Percentiles rank a stretch among this genome's conserved stretches.
These are phyloP conservation scores for Catamblyrhynchus diadema DNA, from an alignment of 2,797 vertebrate genomes.

Conservation along the genomic window DNA sequence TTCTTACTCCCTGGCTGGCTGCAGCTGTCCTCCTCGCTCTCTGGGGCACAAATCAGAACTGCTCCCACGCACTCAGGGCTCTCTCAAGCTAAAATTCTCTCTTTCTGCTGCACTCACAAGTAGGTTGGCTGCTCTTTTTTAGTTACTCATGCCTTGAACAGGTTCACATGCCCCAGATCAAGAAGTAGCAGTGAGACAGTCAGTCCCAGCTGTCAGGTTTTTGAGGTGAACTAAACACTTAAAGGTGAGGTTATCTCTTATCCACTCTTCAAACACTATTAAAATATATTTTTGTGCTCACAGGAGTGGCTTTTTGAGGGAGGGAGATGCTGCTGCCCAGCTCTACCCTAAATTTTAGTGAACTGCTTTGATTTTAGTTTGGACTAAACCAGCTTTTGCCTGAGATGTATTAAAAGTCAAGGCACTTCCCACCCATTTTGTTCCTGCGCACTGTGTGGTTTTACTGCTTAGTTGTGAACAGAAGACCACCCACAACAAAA, in stretches of 20 bases:
- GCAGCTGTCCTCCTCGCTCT: background rate
- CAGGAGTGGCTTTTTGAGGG: background rate
- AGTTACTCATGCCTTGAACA: background rate
- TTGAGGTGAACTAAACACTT: background rate
- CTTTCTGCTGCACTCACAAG: background rate
- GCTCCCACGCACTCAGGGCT: background rate
- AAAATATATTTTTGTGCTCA: background rate
- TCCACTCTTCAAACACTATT: background rate
- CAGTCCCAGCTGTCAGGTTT: background rate
- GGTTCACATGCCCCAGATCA: background rate
- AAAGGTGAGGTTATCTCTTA: background rate
- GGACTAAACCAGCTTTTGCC: background rate
- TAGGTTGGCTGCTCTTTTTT: background rate
- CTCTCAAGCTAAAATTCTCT: background rate
- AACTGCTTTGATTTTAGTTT: background rate
- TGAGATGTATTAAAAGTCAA: background rate
- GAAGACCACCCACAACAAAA: conserved; percentile 8
- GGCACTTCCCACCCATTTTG: background rate
- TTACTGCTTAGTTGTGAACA: background rate
- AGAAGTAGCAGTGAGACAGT: background rate
- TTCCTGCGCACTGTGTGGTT: background rate
- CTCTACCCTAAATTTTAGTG: background rate
- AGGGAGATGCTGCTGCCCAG: background rate
- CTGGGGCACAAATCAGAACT: background rate
- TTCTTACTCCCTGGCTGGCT: background rate